These are phyloP conservation scores for Monopis laevigella DNA, from an alignment of 2,888 invertebrate genomes.

Conservation along the genomic window DNA sequence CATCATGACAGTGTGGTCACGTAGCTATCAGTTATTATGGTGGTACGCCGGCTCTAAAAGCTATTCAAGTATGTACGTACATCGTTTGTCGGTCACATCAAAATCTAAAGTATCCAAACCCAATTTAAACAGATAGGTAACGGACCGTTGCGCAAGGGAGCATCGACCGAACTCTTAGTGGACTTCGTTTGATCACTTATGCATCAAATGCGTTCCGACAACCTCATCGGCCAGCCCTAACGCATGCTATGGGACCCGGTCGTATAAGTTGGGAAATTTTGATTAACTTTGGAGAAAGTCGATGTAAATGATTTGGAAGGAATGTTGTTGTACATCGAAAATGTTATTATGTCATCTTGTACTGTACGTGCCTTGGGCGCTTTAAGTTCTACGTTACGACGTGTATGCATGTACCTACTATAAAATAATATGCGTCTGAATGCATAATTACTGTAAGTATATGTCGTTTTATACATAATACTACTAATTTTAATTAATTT, in stretches of 20 bases:
- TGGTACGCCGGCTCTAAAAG: too few species aligned
- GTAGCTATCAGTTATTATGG: too few species aligned
- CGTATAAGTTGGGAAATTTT: slow-evolving; percentile 8
- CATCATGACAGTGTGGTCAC: too few species aligned
- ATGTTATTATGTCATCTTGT: not conserved
- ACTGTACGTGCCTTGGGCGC: not conserved
- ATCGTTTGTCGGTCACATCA: slow-evolving; percentile 7
- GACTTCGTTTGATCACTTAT: slow-evolving; percentile 50
- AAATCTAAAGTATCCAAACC: slow-evolving; percentile 37
- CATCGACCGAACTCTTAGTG: slow-evolving; percentile 40
- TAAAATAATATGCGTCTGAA: too few species aligned
- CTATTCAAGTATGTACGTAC: slow-evolving; percentile 3
- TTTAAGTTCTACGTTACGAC: too few species aligned
- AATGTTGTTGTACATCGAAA: not conserved
- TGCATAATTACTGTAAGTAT: too few species aligned
- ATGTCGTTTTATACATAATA: too few species aligned
- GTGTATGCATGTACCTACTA: too few species aligned
- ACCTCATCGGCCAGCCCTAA: slow-evolving; percentile 12
- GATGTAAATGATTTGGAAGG: slow-evolving; percentile 1
- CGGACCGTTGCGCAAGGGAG: slow-evolving; percentile 55
- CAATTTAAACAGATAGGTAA: slow-evolving; percentile 58
- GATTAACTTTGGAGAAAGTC: slow-evolving; percentile 7
- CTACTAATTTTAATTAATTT: too few species aligned
- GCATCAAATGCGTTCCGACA: slow-evolving; percentile 55
- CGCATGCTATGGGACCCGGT: not conserved